A percentile compares a stretch with the other conserved stretches of the same genome.
phyloP scores from a whole-genome alignment of 2,888 invertebrate genomes.

The Sinelater perroti region DNA sequence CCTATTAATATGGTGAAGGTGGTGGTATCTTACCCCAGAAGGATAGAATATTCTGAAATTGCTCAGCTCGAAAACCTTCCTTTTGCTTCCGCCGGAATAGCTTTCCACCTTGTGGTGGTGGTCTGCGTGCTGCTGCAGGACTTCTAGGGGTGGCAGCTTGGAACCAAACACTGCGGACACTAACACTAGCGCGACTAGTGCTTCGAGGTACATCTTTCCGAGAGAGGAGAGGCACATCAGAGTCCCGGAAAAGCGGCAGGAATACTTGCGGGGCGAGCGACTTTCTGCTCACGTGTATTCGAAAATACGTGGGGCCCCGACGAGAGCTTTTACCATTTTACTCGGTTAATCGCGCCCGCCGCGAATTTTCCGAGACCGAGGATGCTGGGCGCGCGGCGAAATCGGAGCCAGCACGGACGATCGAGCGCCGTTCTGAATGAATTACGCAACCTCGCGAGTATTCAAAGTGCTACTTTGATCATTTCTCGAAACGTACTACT shows the following conservation, averaged over 20 bases:
- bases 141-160: constrained; percentile 66
- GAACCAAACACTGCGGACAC: constrained; percentile 44
- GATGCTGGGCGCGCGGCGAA: neutral
- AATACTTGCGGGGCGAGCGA: neutral
- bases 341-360: too few species aligned
- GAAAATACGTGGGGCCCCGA: constrained; percentile 13
- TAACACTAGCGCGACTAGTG: constrained; percentile 46
- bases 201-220: constrained; percentile 47
- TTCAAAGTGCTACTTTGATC: constrained; percentile 52
- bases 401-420: neutral
- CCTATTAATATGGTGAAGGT: too few species aligned
- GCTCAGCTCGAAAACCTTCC: constrained; percentile 62
- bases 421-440: constrained; percentile 43
- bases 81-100: constrained; percentile 65
- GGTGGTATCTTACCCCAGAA: constrained; percentile 80
- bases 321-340: constrained; percentile 16
- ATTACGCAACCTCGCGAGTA: constrained; percentile 52
- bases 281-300: constrained; percentile 18
- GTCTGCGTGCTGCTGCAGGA: constrained; percentile 57
- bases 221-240: neutral
- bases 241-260: neutral
- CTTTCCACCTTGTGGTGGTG: constrained; percentile 64
- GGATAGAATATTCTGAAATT: constrained; percentile 75
- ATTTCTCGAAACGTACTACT: constrained; percentile 55
- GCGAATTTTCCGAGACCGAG: neutral